Conservation (phyloP, 2,888 invertebrate genomes). For the Galerucella pusilla region DNA sequence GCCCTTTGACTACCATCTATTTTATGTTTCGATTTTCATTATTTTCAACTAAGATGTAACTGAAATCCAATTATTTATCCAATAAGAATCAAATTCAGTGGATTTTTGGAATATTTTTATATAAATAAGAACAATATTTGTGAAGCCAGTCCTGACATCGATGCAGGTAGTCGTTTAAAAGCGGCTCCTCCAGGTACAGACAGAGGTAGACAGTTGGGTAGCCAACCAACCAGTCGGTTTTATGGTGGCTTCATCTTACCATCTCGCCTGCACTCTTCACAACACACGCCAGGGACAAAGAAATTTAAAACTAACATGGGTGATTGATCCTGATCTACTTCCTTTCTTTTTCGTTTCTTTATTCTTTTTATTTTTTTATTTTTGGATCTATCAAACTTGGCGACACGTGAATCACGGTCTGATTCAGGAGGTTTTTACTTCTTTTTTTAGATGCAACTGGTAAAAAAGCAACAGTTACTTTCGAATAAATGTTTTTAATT, state of each 20-base stretch:
- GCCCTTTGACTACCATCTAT: too few relatives aligned
- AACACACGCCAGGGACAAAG: slow-evolving; percentile 39
- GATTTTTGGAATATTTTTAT: not conserved
- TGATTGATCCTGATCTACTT: slow-evolving; percentile 41
- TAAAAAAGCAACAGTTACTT: slow-evolving; percentile 11
- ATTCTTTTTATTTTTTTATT: slow-evolving; percentile 1
- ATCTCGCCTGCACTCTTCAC: slow-evolving; percentile 18
- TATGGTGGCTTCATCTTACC: slow-evolving; percentile 37
- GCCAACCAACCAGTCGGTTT: slow-evolving; percentile 43
- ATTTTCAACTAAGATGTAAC: too few relatives aligned
- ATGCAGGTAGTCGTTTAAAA: slow-evolving; percentile 37
- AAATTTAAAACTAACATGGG: slow-evolving; percentile 42
- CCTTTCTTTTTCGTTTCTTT: slow-evolving; percentile 18
- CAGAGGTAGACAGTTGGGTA: slow-evolving; percentile 53
- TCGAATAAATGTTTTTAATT: not conserved
- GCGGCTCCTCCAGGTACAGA: slow-evolving; percentile 46
- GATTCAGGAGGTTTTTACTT: not conserved
- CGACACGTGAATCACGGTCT: slow-evolving; percentile 33
- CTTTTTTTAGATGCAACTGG: not conserved
- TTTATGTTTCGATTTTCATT: too few relatives aligned
- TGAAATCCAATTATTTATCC: not conserved
- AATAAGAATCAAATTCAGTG: not conserved
- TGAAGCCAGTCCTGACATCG: slow-evolving; percentile 29
- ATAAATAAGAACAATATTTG: not conserved
- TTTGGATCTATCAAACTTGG: slow-evolving; percentile 23